Base-by-base conservation (phyloP, 2,888 invertebrate species). In the Lysandra bellargus region DNA sequence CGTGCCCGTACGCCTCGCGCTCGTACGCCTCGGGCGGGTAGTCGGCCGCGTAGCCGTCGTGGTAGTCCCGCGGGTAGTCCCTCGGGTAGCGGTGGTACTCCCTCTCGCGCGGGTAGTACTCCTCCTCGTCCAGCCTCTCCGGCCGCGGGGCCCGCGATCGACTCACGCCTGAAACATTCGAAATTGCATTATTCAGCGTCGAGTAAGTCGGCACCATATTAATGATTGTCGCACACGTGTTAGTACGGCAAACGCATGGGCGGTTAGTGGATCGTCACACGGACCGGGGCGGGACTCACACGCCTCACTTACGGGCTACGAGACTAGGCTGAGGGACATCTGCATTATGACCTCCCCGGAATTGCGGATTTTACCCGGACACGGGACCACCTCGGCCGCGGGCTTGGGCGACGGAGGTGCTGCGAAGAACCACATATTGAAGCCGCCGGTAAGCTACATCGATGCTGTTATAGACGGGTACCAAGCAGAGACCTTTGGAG, bases 91-190 rank as follows among this genome's bases (percentile, higher is more conserved):
- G 84, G 81, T 85, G 88, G 85, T 88, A 84, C 14, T 69, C 69
- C 80, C 82, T 83, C 79, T 83, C 87, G 86, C 84, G 83, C 60
- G 83, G 83, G 79, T 84, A 84, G 89, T 93, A 92, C 85, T 93
- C 92, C 84, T 96, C 96, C 85, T 96, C 96, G 84, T 96, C 96
- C 89, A 96, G 87, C 88, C 96, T 90, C 87, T 94, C 95, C 82
- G 92, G 90, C 82, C 96, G 92, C 83, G 95, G 89, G 83, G 94
- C 94, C 82, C 96, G 92, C 81, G 90, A 86, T 82, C 93, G 87
- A 82, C 91, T 79, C 17, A 79, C 91, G 80, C 93, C 93, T 92
- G 87, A 1, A 81, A 83, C n/a, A 17, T 61, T 17, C 30, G 64
- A 17, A 17, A 61, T 60, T 9, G 49, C 23, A 14, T 79, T 74